Evolutionary conservation across 1,140 invertebrate species (phyloP).

Genomic region (Acromyrmex charruanus): DNA sequence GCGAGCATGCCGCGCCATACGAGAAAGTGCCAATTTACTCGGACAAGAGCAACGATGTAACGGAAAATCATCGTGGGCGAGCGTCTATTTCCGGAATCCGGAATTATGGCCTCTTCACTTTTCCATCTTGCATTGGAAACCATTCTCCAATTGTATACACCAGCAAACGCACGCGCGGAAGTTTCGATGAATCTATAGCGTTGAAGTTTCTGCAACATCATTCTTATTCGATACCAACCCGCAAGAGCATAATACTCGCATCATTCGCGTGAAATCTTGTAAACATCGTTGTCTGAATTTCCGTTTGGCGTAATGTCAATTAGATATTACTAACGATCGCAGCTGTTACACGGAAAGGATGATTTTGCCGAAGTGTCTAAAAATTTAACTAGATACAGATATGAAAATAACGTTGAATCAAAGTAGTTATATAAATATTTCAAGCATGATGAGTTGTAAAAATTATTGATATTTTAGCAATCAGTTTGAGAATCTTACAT

Average conservation of each 20-base stretch:
- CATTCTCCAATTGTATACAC: constrained; percentile 6
- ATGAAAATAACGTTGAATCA: too few relatives aligned
- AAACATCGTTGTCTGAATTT: constrained; percentile 10
- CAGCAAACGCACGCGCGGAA: constrained; percentile 13
- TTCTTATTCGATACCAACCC: constrained; percentile 5
- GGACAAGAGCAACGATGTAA: constrained; percentile 37
- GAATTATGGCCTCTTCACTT: constrained; percentile 43
- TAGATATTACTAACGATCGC: too few relatives aligned
- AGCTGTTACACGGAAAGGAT: background rate
- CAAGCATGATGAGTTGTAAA: too few relatives aligned
- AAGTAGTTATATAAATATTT: too few relatives aligned
- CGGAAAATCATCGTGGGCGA: constrained; percentile 44
- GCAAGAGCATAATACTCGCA: background rate
- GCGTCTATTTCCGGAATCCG: constrained; percentile 38
- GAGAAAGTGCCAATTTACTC: constrained; percentile 56
- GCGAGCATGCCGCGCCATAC: constrained; percentile 6
- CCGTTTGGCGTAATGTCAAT: background rate
- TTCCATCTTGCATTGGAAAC: constrained; percentile 33
- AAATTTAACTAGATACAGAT: too few relatives aligned
- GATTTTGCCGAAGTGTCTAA: too few relatives aligned
- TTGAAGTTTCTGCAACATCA: constrained; percentile 21
- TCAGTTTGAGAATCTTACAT: too few relatives aligned
- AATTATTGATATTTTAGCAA: too few relatives aligned
- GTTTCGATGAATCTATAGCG: background rate
- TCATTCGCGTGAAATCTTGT: background rate